Percentiles rank a stretch among this genome's conserved stretches.
phyloP scores from a whole-genome alignment of 1,140 invertebrate species.

The Nasonia giraulti region DNA sequence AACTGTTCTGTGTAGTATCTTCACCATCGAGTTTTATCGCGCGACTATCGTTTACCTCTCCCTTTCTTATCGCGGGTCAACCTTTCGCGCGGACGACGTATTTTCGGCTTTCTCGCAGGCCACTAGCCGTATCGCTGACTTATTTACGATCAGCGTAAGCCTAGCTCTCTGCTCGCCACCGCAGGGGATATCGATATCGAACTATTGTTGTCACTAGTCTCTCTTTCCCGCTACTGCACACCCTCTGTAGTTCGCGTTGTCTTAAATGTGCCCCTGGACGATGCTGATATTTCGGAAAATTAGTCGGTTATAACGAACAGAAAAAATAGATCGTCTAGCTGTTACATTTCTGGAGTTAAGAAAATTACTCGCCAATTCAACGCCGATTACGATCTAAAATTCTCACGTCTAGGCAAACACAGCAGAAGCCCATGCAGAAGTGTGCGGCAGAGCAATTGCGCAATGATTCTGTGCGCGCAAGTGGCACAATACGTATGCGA shows the following conservation, averaged over 20 bases:
- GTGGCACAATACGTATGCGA: constrained; percentile 20
- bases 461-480: constrained; percentile 11
- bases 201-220: constrained; percentile 21
- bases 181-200: constrained; percentile 64
- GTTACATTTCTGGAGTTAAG: no score
- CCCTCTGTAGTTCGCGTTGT: neutral
- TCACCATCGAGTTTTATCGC: constrained; percentile 53
- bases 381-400: no score
- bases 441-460: neutral
- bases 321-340: no score
- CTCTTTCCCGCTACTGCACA: no score
- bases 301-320: no score
- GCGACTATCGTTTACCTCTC: constrained; percentile 43
- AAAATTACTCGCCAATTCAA: no score
- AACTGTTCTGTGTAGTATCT: constrained; percentile 40
- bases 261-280: neutral
- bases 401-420: neutral
- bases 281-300: no score
- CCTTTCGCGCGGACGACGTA: constrained; percentile 30
- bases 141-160: constrained; percentile 70
- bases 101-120: neutral
- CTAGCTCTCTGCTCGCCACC: constrained; percentile 59
- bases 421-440: neutral
- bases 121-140: constrained; percentile 62
- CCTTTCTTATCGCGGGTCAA: constrained; percentile 8